Evolutionary conservation across 2,797 vertebrate genomes (phyloP).

Genomic region (Chanos chanos): DNA sequence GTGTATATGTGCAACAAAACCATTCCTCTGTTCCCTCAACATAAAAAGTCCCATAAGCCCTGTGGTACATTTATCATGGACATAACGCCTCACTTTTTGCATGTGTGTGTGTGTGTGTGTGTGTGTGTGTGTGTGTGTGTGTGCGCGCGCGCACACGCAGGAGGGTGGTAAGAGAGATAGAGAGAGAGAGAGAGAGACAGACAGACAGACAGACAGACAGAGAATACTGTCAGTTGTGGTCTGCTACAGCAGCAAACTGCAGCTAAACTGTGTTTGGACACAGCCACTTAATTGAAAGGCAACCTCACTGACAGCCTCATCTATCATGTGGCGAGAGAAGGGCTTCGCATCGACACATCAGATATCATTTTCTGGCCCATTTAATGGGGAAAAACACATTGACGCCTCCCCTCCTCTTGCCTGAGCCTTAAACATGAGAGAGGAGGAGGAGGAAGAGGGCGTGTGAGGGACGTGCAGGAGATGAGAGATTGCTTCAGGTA

Average conservation of each 20-base stretch:
- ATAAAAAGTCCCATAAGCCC: too few species aligned
- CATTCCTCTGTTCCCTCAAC: too few species aligned
- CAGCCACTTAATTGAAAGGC: conserved; percentile 53
- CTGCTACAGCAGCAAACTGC: conserved; percentile 48
- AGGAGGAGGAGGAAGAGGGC: not conserved
- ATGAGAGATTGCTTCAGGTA: conserved; percentile 45
- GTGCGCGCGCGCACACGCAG: too few species aligned
- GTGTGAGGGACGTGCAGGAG: conserved; percentile 10
- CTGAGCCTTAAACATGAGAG: not conserved
- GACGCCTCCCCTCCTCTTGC: conserved; percentile 23
- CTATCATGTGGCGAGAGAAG: conserved; percentile 51
- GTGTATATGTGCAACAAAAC: too few species aligned
- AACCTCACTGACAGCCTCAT: conserved; percentile 53
- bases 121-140: too few species aligned
- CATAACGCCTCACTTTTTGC: too few species aligned
- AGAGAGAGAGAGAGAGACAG: conserved; percentile 4
- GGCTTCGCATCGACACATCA: conserved; percentile 25
- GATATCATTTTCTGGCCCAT: conserved; percentile 59
- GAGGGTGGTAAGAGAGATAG: too few species aligned
- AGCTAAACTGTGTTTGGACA: conserved; percentile 54
- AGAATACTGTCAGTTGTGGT: conserved; percentile 47
- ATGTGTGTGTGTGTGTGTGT: too few species aligned
- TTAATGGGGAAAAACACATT: conserved; percentile 45
- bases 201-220: conserved; percentile 1
- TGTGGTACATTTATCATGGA: too few species aligned